Evolutionary conservation across 2,888 invertebrate species (phyloP).

Genomic region (Campoletis raptor): DNA sequence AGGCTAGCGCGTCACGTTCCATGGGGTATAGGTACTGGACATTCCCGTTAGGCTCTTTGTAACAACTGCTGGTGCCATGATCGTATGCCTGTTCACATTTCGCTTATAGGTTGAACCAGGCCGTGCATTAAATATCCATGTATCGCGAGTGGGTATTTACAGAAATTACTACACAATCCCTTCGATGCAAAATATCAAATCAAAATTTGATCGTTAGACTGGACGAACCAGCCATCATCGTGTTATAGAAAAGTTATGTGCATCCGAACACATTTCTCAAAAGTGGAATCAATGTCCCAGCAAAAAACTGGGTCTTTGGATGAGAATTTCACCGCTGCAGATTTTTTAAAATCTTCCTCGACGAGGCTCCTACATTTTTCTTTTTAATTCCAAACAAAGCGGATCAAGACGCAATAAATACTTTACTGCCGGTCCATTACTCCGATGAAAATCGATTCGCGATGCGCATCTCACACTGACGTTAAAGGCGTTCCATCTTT

Average conservation of each 20-base stretch:
- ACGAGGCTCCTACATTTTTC: not conserved
- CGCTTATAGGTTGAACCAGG: conserved; percentile 29
- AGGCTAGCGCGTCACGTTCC: conserved; percentile 41
- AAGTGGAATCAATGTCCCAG: not conserved
- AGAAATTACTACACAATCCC: conserved; percentile 12
- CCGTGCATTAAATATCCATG: conserved; percentile 16
- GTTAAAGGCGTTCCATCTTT: conserved; percentile 27
- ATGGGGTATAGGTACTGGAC: conserved; percentile 33
- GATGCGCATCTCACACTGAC: conserved; percentile 51
- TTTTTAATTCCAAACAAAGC: conserved; percentile 28
- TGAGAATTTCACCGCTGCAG: not conserved
- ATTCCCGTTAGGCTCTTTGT: conserved; percentile 57
- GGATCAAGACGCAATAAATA: conserved; percentile 50
- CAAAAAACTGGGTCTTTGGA: not conserved
- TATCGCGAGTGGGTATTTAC: conserved; percentile 7
- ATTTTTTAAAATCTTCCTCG: not conserved
- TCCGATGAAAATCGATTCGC: conserved; percentile 63
- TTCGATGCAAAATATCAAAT: conserved; percentile 39
- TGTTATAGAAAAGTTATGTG: conserved; percentile 48
- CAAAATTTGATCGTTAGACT: conserved; percentile 30
- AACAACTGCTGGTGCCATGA: conserved; percentile 39
- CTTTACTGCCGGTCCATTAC: conserved; percentile 55
- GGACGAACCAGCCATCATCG: conserved; percentile 70
- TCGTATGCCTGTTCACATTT: conserved; percentile 46
- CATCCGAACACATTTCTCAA: not conserved